Evolutionary conservation across 2,888 invertebrate genomes (phyloP), one percentile per base, ranked within the genome.

Genomic region (Apantesis nais): DNA sequence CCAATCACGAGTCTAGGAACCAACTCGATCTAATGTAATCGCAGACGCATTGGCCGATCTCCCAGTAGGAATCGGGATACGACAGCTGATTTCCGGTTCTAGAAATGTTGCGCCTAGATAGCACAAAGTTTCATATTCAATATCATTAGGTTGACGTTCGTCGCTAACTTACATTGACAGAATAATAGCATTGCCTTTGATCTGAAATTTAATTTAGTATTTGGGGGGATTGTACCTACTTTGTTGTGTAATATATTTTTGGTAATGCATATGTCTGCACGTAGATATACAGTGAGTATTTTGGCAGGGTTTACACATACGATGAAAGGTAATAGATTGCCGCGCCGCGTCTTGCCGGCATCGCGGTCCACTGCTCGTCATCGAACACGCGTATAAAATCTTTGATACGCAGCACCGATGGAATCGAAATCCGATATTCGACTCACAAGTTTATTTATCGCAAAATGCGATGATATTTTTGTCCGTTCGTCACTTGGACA

Each of bases 351-450:
- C 78, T 52, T 29, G 55, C 85, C 91, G 92, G 93, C 85, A 90
- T 85, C 88, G 89, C 90, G 91, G 88, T 90, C 85, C 87, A 85
- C 83, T 86, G 89, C 86, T 84, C 86, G 87, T 81, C 86, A 88
- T 81, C 89, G 81, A 88, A 86, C 86, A 88, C 88, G 89, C 90
- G 88, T 88, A 90, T 88, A 89, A 90, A 90, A 91, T 91, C 93
- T 93, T 93, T 94, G 94, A 95, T 94, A 94, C 93, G 92, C 90
- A 89, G 92, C 93, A 93, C 94, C 93, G 90, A 93, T 92, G 92
- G 93, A 94, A 94, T 95, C 94, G 94, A 93, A 95, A 94, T 92
- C 88, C 91, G 94, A 95, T 94, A 94, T 93, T 90, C 90, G 88
- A 85, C 90, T 89, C 90, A 84, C 89, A 87, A 90, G 91, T 93